Percentiles rank a stretch among this genome's conserved stretches.
Conservation (phyloP, 1,140 invertebrate genomes). For the Diabrotica virgifera region DNA sequence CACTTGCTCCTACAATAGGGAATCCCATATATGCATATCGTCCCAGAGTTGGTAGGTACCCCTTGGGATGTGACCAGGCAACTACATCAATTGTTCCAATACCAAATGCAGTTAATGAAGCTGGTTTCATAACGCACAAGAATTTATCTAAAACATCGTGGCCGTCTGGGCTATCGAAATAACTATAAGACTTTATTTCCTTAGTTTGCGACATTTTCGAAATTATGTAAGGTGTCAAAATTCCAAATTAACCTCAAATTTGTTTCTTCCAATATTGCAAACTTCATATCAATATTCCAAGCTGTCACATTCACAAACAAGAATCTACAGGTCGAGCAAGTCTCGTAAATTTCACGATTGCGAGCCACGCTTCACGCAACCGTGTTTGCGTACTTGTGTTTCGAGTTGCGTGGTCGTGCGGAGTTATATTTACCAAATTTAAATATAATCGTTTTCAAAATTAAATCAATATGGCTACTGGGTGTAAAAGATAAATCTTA, state of each 20-base stretch:
- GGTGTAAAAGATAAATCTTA: no score
- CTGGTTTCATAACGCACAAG: conserved; percentile 58
- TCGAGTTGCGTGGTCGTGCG: no score
- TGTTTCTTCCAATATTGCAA: no score
- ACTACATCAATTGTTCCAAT: conserved; percentile 57
- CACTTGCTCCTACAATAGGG: conserved; percentile 61
- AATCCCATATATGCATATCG: conserved; percentile 54
- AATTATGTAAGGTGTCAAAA: conserved; percentile 13
- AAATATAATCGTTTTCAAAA: no score
- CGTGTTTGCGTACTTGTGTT: no score
- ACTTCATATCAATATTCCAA: no score
- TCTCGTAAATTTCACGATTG: no score
- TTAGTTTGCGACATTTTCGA: conserved; percentile 19
- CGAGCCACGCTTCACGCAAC: no score
- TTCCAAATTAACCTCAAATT: not conserved
- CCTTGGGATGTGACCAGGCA: conserved; percentile 57
- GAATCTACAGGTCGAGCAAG: no score
- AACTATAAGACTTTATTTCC: conserved; percentile 48
- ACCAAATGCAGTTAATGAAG: conserved; percentile 50
- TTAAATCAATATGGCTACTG: no score
- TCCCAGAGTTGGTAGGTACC: conserved; percentile 50
- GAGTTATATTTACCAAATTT: no score
- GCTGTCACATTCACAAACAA: no score
- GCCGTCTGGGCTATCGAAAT: conserved; percentile 71
- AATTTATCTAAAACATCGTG: conserved; percentile 62